These are phyloP conservation scores for Petaurus breviceps DNA, from an alignment of 2,113 vertebrate genomes.

Conservation along the genomic window DNA sequence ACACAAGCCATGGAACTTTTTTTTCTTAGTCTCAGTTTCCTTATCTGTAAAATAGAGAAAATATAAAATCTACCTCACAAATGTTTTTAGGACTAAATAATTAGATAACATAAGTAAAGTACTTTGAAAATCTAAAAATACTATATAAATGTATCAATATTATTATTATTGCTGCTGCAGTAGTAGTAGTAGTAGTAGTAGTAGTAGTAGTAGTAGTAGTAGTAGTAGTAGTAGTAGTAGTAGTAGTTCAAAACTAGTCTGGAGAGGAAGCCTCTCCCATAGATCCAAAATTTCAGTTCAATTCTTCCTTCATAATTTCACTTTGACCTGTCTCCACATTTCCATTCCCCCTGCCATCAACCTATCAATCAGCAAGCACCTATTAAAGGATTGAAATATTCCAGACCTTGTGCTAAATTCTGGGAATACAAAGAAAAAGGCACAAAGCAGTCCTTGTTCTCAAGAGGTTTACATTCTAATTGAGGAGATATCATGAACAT, in stretches of 20 bases:
- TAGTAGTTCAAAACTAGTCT: background rate
- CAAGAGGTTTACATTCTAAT: background rate
- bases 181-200: no score
- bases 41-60: background rate
- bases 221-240: no score
- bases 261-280: background rate
- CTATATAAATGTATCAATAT: no score
- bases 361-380: background rate
- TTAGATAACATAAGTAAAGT: no score
- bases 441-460: background rate
- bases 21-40: background rate
- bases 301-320: background rate
- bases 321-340: background rate
- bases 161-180: no score
- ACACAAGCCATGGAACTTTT: background rate
- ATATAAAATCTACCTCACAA: no score
- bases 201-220: no score
- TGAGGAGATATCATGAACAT: background rate
- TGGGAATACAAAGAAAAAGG: background rate
- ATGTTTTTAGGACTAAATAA: no score
- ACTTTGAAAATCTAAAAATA: no score
- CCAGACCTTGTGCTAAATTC: background rate
- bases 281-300: background rate
- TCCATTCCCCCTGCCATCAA: background rate
- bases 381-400: background rate